Conservation (phyloP, 2,888 invertebrate species). For the Adela reaumurella region DNA sequence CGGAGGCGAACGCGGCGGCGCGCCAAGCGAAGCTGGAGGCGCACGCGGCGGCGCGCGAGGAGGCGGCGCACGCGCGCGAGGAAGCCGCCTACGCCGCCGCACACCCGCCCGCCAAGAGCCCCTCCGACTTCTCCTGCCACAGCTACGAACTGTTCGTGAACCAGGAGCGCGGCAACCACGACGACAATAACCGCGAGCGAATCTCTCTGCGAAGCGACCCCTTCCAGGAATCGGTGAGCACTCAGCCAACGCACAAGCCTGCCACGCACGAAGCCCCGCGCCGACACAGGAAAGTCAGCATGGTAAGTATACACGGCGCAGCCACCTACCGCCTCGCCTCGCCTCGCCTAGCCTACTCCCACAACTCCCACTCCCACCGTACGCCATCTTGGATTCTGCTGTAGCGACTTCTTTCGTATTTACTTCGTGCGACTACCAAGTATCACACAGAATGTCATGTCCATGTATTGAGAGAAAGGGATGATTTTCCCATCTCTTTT, state of each 20-base stretch:
- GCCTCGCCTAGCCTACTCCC: neutral
- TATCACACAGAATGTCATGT: no score
- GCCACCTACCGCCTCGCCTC: neutral
- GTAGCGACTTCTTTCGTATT: no score
- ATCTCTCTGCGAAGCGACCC: conserved; percentile 88
- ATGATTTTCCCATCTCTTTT: no score
- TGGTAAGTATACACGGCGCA: conserved; percentile 66
- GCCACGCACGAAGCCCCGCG: conserved; percentile 47
- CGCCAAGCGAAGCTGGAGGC: conserved; percentile 63
- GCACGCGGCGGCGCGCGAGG: conserved; percentile 59
- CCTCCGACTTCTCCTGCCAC: conserved; percentile 87
- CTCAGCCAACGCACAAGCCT: conserved; percentile 63
- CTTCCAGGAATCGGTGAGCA: conserved; percentile 85
- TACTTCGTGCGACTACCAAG: no score
- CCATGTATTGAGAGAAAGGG: no score
- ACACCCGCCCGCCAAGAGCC: conserved; percentile 76
- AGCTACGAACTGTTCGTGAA: conserved; percentile 90
- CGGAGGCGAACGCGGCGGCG: conserved; percentile 75
- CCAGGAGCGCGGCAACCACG: conserved; percentile 83
- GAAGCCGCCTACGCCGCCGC: conserved; percentile 57
- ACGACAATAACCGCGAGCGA: conserved; percentile 87
- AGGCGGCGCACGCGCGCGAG: conserved; percentile 59
- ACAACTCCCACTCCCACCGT: neutral
- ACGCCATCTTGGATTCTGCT: neutral
- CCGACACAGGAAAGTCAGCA: conserved; percentile 83